phyloP scores from a whole-genome alignment of 2,113 vertebrate species.

The Tonatia bakeri region DNA sequence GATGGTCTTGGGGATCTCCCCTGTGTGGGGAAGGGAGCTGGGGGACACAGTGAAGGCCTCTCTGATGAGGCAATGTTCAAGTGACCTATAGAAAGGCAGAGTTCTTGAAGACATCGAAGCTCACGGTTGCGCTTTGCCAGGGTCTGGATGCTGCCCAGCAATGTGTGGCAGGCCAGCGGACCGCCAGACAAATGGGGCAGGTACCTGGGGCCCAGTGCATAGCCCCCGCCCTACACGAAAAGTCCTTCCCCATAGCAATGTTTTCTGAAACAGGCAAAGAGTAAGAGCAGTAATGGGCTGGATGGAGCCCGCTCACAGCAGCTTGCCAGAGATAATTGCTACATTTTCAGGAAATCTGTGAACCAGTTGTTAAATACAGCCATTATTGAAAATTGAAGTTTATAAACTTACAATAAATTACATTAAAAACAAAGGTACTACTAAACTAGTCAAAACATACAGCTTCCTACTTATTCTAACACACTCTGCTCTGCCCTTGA shows the following conservation, averaged over 20 bases:
- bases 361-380: not conserved
- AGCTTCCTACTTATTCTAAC: not conserved
- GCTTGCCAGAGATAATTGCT: not conserved
- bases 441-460: not conserved
- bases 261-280: not conserved
- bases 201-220: not conserved
- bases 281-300: not conserved
- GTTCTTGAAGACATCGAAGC: not conserved
- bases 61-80: not conserved
- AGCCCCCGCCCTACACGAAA: not conserved
- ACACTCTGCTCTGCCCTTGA: not conserved
- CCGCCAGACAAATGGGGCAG: not conserved
- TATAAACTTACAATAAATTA: not conserved
- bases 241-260: not conserved
- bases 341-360: not conserved
- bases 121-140: rapidly evolving
- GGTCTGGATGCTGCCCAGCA: not conserved
- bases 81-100: not conserved
- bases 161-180: not conserved
- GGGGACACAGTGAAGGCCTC: not conserved
- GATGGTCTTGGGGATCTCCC: not conserved
- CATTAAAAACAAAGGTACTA: not conserved
- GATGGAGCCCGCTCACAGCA: not conserved
- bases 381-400: not conserved
- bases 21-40: no score